Evolutionary conservation across 2,888 invertebrate genomes (phyloP), one percentile per base, ranked within the genome.

Genomic region (Metopia argyrocephala): DNA sequence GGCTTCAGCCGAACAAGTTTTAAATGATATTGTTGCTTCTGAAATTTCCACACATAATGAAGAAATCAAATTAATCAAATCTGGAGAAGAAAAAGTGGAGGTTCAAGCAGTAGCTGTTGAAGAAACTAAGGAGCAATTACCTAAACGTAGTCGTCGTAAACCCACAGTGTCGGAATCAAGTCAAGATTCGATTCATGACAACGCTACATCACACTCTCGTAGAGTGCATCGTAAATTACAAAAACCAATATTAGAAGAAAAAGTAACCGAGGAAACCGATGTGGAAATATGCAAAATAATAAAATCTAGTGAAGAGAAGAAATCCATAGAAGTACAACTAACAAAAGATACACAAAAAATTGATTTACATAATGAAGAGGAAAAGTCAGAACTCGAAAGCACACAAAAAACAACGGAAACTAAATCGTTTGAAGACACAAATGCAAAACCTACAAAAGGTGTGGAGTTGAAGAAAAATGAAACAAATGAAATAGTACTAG

Each of bases 211-310:
- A 7, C 61, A 54, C 9, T n/a, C 50, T n/a, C 61, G 59, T 9
- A 64, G 52, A 66, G 62, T 27, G 21, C 68, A 62, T 7, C 66
- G 73, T 59, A 76, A 69, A 68, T 25, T 20, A 45, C 61, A n/a
- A 23, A 61, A 52, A 15, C 18, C 50, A 12, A 31, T 56, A 2
- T 12, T 56, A 25, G 57, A 78, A 59, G 28, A 38, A 3, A n/a
- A 25, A 28, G 18, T 46, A 18, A 6, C 9, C 15, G 76, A 59
- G 31, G 25, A 45, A 31, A 25, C 7, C 18, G 45, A 56, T 7
- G 66, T 25, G 15, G 12, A 38, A 15, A 12, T 38, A 38, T 12
- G 5, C 15, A 38, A 12, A 15, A 3, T 38, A 38, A 38, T 15
- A 38, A 6, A 12, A 12, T 31, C 38, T 38, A 15, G 15, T 38